phyloP scores from a whole-genome alignment of 35 echinoderm and acorn worm species.

The Acanthaster planci region DNA sequence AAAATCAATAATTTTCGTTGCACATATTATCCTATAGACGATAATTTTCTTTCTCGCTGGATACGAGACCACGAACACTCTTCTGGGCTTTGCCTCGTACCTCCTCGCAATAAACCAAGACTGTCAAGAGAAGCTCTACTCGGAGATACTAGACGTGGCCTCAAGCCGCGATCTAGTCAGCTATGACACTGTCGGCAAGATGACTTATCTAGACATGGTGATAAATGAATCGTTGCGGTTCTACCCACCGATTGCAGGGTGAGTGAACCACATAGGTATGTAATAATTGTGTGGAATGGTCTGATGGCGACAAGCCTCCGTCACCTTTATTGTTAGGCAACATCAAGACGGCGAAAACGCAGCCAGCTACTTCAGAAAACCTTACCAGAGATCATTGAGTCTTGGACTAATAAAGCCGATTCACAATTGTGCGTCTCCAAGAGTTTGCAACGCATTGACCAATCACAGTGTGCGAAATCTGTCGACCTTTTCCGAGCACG shows the following conservation, averaged over 20 bases:
- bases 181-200: constrained; percentile 46
- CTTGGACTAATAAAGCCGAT: no score
- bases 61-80: constrained; percentile 59
- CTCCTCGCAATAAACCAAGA: constrained; percentile 67
- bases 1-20: not conserved
- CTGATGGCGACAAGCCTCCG: no score
- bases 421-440: no score
- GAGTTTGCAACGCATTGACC: no score
- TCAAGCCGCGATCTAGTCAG: constrained; percentile 30
- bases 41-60: constrained; percentile 64
- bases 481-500: no score
- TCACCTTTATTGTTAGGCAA: no score
- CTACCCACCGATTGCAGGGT: constrained; percentile 53
- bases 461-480: no score
- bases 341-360: no score
- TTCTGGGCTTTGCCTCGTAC: constrained; percentile 41
- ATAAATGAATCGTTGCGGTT: constrained; percentile 47
- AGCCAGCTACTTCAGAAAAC: no score
- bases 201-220: constrained; percentile 77
- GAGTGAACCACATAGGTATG: not conserved
- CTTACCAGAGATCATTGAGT: no score
- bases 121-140: constrained; percentile 57
- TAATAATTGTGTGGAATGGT: not conserved
- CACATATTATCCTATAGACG: constrained; percentile 25
- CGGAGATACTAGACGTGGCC: constrained; percentile 49